These are phyloP conservation scores for Eupithecia inturbata DNA, from an alignment of 2,888 invertebrate genomes.

Conservation along the genomic window DNA sequence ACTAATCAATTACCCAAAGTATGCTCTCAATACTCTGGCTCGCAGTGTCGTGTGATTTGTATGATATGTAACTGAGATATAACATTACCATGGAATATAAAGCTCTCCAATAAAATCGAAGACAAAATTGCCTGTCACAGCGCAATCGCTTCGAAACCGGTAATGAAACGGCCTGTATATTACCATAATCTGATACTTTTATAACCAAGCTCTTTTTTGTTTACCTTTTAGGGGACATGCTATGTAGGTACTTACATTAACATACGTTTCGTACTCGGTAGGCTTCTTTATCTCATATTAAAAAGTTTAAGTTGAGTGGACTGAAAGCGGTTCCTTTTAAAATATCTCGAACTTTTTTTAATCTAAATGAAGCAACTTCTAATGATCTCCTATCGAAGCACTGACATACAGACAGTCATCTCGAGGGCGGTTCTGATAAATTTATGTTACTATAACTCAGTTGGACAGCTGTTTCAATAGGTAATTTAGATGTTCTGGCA, in stretches of 20 bases:
- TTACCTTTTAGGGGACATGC: constrained; percentile 37
- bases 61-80: constrained; percentile 45
- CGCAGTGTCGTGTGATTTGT: constrained; percentile 40
- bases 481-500: constrained; percentile 82
- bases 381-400: constrained; percentile 33
- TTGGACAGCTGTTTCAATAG: constrained; percentile 74
- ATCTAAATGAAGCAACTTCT: constrained; percentile 22
- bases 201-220: constrained; percentile 42
- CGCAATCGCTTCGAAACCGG: constrained; percentile 55
- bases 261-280: constrained; percentile 16
- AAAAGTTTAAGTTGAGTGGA: background rate
- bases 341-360: constrained; percentile 5
- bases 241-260: constrained; percentile 16
- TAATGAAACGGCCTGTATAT: constrained; percentile 56
- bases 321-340: background rate
- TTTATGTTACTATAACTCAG: constrained; percentile 82
- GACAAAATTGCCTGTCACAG: constrained; percentile 56
- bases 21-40: constrained; percentile 35
- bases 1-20: constrained; percentile 38
- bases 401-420: constrained; percentile 35
- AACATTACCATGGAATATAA: constrained; percentile 57
- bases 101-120: constrained; percentile 63
- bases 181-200: constrained; percentile 49
- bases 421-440: constrained; percentile 73
- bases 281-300: constrained; percentile 1